A percentile compares a stretch with the other conserved stretches of the same genome.
phyloP scores from a whole-genome alignment of 2,113 vertebrate species.

The Mus spicilegus region DNA sequence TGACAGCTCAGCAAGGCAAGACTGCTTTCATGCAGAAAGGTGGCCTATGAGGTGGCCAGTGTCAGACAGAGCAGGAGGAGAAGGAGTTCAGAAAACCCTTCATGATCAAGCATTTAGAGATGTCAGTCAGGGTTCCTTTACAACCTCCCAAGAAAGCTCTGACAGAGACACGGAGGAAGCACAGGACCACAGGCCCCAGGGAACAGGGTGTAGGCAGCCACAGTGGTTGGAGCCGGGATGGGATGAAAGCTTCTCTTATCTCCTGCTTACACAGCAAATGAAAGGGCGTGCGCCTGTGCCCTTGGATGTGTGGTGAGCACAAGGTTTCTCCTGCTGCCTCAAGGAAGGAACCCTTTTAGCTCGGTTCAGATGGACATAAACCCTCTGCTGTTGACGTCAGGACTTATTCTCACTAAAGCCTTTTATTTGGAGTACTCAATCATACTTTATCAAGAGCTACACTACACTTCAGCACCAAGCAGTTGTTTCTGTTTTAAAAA shows the following conservation, averaged over 20 bases:
- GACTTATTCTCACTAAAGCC: background rate
- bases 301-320: background rate
- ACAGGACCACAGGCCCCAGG: background rate
- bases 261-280: background rate
- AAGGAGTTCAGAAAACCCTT: slow-evolving; percentile 26
- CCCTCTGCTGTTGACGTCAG: background rate
- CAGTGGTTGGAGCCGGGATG: background rate
- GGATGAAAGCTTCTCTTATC: background rate
- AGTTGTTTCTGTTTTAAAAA: slow-evolving; percentile 20
- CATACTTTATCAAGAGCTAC: background rate
- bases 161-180: background rate
- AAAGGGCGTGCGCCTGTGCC: background rate
- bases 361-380: background rate
- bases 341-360: background rate
- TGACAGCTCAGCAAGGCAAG: background rate
- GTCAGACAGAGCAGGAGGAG: background rate
- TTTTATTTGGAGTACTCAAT: slow-evolving; percentile 3
- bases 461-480: background rate
- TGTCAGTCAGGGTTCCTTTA: background rate
- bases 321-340: background rate
- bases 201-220: background rate
- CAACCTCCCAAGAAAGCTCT: background rate
- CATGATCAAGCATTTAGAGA: background rate
- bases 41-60: background rate
- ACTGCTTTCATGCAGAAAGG: background rate